Percentiles rank a stretch among this genome's conserved stretches.
These are phyloP conservation scores for Chymomyza caudatula DNA, from an alignment of 2,888 invertebrate species.

Conservation along the genomic window DNA sequence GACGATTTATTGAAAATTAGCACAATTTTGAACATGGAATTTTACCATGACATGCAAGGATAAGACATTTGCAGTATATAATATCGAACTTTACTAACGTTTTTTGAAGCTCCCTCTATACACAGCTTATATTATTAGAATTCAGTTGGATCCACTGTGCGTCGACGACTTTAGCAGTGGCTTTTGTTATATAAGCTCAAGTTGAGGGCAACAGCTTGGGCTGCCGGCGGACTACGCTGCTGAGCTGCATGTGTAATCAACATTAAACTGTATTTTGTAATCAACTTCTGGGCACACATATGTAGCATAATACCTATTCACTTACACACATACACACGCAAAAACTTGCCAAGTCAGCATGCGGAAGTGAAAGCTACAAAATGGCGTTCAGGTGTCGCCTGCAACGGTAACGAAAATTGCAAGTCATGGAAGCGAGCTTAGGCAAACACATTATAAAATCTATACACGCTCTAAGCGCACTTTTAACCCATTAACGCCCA, in stretches of 20 bases:
- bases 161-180: conserved; percentile 8
- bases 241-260: conserved; percentile 65
- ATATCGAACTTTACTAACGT: too few species aligned
- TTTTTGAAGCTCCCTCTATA: too few species aligned
- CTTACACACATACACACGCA: conserved; percentile 6
- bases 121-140: too few species aligned
- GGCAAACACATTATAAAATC: conserved; percentile 67
- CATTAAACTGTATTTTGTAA: conserved; percentile 71
- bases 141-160: too few species aligned
- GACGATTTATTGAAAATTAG: too few species aligned
- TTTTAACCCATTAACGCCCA: conserved; percentile 71
- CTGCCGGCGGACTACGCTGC: conserved; percentile 2
- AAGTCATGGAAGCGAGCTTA: conserved; percentile 46
- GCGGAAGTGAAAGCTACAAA: conserved; percentile 62
- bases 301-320: not conserved
- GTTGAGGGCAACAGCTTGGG: conserved; percentile 1
- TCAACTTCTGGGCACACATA: conserved; percentile 46
- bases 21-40: too few species aligned
- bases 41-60: too few species aligned
- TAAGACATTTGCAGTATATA: too few species aligned
- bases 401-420: conserved; percentile 47
- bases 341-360: conserved; percentile 61
- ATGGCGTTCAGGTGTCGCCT: conserved; percentile 64
- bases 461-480: conserved; percentile 68
- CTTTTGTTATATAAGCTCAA: conserved; percentile 30